A percentile compares a stretch with the other conserved stretches of the same genome.
Conservation (phyloP, 2,113 vertebrate species). For the Microcebus lehilahytsara region DNA sequence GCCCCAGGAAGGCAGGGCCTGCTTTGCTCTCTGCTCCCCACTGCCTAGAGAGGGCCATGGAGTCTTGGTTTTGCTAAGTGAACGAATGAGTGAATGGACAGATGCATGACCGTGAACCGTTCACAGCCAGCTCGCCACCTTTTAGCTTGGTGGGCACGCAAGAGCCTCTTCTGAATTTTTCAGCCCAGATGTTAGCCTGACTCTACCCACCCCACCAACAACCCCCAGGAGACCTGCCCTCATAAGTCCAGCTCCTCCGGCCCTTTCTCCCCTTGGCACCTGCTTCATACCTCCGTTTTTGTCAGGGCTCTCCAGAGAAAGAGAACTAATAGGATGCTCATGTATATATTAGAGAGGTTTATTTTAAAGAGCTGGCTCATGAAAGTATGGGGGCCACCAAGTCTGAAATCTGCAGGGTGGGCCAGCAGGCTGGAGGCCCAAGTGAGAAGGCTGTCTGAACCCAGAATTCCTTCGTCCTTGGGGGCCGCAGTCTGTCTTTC, state of each 20-base stretch:
- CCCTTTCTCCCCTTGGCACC: not conserved
- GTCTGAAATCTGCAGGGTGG: not conserved
- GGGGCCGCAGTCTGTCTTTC: not conserved
- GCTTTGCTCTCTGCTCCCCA: too few species aligned
- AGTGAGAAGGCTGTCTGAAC: not conserved
- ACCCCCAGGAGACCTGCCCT: not conserved
- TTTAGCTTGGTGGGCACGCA: not conserved
- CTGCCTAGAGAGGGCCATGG: not conserved
- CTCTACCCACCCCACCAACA: not conserved
- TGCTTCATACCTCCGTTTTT: not conserved
- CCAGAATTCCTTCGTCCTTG: not conserved
- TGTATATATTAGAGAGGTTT: not conserved
- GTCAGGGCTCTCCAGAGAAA: not conserved
- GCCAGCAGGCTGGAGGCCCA: not conserved
- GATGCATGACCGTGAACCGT: not conserved
- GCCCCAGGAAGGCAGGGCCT: not conserved
- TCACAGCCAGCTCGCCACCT: not conserved
- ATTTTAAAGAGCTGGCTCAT: not conserved
- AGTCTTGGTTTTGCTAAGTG: fast-evolving
- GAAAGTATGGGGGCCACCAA: not conserved
- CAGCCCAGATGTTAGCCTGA: not conserved
- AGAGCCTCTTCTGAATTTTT: not conserved
- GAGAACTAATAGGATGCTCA: not conserved
- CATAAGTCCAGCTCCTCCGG: not conserved
- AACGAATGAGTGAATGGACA: not conserved